Evolutionary conservation across 2,888 invertebrate genomes (phyloP).

Genomic region (Perdita meconis): DNA sequence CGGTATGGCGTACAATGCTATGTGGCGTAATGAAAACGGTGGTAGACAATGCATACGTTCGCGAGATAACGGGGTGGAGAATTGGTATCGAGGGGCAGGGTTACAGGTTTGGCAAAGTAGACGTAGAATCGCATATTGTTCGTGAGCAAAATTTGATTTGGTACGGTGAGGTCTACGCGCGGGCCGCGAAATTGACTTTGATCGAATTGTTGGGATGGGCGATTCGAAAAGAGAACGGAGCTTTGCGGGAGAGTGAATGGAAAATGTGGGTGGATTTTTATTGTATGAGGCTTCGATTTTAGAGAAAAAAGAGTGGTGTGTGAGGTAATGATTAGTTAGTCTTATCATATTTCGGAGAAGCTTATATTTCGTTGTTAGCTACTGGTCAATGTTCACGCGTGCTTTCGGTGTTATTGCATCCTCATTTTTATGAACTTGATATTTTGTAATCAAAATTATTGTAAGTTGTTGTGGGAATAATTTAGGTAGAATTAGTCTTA

Average conservation of each 20-base stretch:
- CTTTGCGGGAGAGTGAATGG: not conserved
- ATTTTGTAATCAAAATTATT: no score
- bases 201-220: not conserved
- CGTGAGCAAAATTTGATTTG: not conserved
- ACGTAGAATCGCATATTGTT: not conserved
- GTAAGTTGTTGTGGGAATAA: no score
- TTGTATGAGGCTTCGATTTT: no score
- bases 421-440: no score
- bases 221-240: no score
- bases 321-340: no score
- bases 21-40: constrained; percentile 17
- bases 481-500: no score
- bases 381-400: no score
- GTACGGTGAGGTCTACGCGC: not conserved
- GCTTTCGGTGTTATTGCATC: no score
- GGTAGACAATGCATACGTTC: constrained; percentile 1
- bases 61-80: not conserved
- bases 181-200: not conserved
- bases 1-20: not conserved
- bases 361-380: no score
- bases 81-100: constrained; percentile 11
- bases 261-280: not conserved
- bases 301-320: no score
- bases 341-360: no score
- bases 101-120: constrained; percentile 3